Conservation (phyloP, 2,797 vertebrate genomes). For the Hozukius guyotensis region DNA sequence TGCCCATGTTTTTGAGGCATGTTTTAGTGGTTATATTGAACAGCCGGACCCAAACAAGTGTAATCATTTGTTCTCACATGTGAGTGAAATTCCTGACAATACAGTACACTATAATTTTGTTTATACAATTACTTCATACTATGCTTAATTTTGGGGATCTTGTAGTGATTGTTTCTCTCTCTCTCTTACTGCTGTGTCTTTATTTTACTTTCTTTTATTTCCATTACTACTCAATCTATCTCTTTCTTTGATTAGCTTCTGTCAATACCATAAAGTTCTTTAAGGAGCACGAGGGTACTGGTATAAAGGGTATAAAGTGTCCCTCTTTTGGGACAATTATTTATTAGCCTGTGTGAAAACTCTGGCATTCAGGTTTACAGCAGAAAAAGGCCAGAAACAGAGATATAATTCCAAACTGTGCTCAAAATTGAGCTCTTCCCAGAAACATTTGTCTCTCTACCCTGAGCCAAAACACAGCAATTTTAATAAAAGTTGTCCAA, state of each 20-base stretch:
- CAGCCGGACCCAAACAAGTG: not conserved
- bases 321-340: slow-evolving; percentile 9
- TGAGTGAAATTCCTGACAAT: not conserved
- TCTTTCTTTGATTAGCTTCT: not conserved
- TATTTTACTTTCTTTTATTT: not conserved
- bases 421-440: not conserved
- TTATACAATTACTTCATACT: no score
- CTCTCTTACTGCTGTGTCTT: not conserved
- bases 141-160: not conserved
- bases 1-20: slow-evolving; percentile 60
- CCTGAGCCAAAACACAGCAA: not conserved
- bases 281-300: slow-evolving; percentile 22
- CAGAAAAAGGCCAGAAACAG: not conserved
- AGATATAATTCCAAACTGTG: not conserved
- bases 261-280: not conserved
- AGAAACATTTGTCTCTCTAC: not conserved
- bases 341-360: not conserved
- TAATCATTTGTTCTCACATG: not conserved
- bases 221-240: not conserved
- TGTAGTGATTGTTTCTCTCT: not conserved
- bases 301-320: slow-evolving; percentile 5
- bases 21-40: not conserved
- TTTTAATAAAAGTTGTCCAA: not conserved
- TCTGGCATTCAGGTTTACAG: not conserved
- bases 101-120: not conserved